Percentiles rank a stretch among this genome's conserved stretches.
These are phyloP conservation scores for fruit fly (Drosophila melanogaster) DNA, from an alignment of 1,140 invertebrate species.

Conservation along the genomic window DNA sequence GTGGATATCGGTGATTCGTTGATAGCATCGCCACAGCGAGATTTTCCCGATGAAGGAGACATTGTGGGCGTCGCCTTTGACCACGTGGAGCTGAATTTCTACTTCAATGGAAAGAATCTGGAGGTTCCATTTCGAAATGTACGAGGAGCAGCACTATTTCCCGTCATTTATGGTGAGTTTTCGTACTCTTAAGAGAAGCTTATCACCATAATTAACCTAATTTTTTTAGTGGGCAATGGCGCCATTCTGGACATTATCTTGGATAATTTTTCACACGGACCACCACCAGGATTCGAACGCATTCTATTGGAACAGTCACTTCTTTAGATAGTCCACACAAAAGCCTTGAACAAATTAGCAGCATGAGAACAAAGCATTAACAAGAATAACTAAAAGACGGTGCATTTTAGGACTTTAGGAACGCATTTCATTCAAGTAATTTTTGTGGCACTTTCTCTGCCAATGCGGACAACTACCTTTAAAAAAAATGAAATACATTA, in stretches of 20 bases:
- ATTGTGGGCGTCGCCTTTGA: conserved; percentile 97
- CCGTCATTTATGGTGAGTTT: conserved; percentile 95
- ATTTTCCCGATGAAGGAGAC: conserved; percentile 95
- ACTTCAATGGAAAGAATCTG: conserved; percentile 95
- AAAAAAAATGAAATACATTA: too few relatives aligned
- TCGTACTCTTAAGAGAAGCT: too few relatives aligned
- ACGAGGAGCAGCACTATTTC: conserved; percentile 95
- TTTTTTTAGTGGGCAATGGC: conserved; percentile 98
- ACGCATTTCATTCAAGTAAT: not conserved
- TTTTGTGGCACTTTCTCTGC: too few relatives aligned
- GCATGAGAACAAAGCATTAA: conserved; percentile 14
- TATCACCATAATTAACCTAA: too few relatives aligned
- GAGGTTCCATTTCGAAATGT: conserved; percentile 94
- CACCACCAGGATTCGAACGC: conserved; percentile 96
- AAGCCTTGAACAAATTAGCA: conserved; percentile 45
- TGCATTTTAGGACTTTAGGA: conserved; percentile 39
- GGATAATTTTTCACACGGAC: conserved; percentile 93
- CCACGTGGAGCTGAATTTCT: conserved; percentile 98
- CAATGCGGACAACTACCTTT: too few relatives aligned
- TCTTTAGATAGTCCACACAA: conserved; percentile 87
- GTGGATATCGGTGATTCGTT: conserved; percentile 24
- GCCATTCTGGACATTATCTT: conserved; percentile 98
- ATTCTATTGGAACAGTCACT: conserved; percentile 99
- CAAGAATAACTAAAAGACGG: conserved; percentile 5
- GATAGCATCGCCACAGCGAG: conserved; percentile 45